Evolutionary conservation across 2,888 invertebrate species (phyloP).

Genomic region (Orthosia gothica): DNA sequence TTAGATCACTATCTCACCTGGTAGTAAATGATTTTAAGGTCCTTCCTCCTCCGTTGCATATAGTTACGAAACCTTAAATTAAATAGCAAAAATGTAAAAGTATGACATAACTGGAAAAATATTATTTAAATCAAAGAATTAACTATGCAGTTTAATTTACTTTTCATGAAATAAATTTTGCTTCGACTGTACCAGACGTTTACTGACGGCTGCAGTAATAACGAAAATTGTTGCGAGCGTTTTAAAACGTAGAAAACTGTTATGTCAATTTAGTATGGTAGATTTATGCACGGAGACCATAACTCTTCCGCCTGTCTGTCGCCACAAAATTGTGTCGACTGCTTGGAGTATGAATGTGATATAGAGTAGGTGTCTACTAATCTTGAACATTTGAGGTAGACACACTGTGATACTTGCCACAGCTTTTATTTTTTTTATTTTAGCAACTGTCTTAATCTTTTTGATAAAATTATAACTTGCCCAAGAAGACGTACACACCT

Average conservation of each 20-base stretch:
- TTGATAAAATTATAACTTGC: too few species aligned
- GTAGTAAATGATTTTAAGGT: too few species aligned
- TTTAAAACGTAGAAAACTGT: conserved; percentile 51
- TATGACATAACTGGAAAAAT: not conserved
- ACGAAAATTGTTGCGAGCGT: conserved; percentile 28
- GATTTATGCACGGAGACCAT: conserved; percentile 54
- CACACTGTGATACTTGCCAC: too few species aligned
- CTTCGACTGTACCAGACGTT: conserved; percentile 31
- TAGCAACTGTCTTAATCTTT: too few species aligned
- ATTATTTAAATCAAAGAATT: conserved; percentile 1
- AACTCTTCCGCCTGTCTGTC: conserved; percentile 56
- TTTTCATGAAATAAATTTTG: conserved; percentile 13
- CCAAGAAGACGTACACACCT: too few species aligned
- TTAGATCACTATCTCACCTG: too few species aligned
- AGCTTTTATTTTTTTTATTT: too few species aligned
- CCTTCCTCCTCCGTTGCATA: too few species aligned
- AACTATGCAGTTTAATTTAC: conserved; percentile 25
- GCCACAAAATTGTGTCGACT: conserved; percentile 49
- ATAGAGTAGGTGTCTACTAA: conserved; percentile 15
- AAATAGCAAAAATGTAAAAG: too few species aligned
- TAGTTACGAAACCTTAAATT: too few species aligned
- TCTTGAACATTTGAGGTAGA: not conserved
- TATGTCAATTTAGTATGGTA: conserved; percentile 49
- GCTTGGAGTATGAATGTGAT: conserved; percentile 37
- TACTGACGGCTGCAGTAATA: conserved; percentile 22